These are phyloP conservation scores for Mystacornis crossleyi DNA, from an alignment of 2,113 vertebrate species.

Conservation along the genomic window DNA sequence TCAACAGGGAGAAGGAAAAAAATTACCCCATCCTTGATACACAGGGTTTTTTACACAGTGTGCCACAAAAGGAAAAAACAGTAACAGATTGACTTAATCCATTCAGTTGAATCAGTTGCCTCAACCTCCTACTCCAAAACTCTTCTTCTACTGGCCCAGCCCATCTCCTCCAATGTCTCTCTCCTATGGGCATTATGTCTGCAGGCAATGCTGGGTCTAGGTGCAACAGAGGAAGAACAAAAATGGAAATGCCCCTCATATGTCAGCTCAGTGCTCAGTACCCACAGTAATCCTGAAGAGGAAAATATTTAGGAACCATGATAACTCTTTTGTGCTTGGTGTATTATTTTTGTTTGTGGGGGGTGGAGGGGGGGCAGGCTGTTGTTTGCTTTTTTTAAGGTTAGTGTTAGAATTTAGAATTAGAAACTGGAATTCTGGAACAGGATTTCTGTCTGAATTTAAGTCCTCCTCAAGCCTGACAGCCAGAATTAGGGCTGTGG, in stretches of 20 bases:
- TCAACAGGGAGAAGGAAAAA: not conserved
- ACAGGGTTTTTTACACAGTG: fast-evolving
- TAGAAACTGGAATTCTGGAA: not conserved
- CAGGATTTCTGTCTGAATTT: not conserved
- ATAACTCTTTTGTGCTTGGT: not conserved
- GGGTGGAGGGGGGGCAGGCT: fast-evolving
- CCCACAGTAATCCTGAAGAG: not conserved
- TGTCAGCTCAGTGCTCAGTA: not conserved
- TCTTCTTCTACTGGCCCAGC: not conserved
- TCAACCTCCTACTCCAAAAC: not conserved
- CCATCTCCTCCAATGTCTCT: not conserved
- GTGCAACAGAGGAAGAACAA: not conserved
- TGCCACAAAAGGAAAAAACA: not conserved
- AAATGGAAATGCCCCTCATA: not conserved
- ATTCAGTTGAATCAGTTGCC: not conserved
- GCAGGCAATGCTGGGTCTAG: not conserved
- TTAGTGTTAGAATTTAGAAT: not conserved
- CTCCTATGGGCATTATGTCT: not conserved
- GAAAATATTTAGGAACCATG: not conserved
- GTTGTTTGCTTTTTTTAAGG: not conserved
- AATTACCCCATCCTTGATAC: not conserved
- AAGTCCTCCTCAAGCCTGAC: not conserved
- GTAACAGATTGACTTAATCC: not conserved
- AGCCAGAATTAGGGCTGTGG: not conserved
- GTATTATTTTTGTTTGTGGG: not conserved